phyloP scores from a whole-genome alignment of 1,140 invertebrate species.

The Pantala flavescens region DNA sequence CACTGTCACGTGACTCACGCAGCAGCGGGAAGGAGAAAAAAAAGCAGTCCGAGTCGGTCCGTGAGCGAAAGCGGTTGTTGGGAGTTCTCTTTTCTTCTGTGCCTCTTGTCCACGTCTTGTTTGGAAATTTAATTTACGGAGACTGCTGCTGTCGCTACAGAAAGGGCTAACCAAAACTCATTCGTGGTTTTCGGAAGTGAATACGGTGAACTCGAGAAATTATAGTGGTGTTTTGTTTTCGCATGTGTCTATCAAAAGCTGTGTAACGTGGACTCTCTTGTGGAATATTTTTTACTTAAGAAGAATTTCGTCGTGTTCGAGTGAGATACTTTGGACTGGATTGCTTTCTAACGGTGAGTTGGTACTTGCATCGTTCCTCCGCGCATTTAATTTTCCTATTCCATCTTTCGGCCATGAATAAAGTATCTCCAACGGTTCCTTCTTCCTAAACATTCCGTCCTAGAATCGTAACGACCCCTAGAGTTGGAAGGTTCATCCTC shows the following conservation, averaged over 20 bases:
- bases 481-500: not conserved
- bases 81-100: not conserved
- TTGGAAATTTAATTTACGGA: not conserved
- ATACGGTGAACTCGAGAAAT: not conserved
- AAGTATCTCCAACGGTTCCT: no score
- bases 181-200: not conserved
- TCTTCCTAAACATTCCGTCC: not conserved
- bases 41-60: not conserved
- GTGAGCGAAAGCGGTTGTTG: not conserved
- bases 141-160: no score
- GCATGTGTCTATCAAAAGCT: not conserved
- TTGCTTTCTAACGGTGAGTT: no score
- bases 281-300: no score
- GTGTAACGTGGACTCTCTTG: not conserved
- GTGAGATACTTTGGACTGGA: no score
- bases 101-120: not conserved
- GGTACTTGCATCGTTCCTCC: no score
- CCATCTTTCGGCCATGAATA: no score
- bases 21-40: not conserved
- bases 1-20: not conserved
- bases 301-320: no score
- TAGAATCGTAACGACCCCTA: not conserved
- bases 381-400: no score
- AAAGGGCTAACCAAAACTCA: not conserved
- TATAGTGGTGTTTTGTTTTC: not conserved